Evolutionary conservation across 2,113 vertebrate species (phyloP).

Genomic region (Melanostigma gelatinosum): DNA sequence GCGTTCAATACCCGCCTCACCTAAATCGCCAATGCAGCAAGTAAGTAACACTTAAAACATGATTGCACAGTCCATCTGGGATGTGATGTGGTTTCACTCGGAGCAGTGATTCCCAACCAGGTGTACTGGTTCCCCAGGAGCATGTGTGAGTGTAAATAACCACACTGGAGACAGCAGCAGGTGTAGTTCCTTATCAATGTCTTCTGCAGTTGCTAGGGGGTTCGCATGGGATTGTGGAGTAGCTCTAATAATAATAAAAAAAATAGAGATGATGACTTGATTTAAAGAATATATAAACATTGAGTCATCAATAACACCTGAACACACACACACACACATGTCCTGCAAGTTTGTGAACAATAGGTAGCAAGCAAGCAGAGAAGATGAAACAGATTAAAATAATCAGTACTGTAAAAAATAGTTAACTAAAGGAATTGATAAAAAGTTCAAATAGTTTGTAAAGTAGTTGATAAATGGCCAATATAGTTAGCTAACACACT

Average conservation of each 20-base stretch:
- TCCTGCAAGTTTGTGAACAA: background rate
- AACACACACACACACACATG: background rate
- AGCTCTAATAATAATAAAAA: background rate
- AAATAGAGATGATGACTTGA: background rate
- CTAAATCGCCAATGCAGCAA: background rate
- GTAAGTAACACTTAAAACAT: slow-evolving; percentile 11
- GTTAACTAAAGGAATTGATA: no score
- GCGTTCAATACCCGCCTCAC: background rate
- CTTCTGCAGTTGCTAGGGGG: background rate
- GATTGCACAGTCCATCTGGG: slow-evolving; percentile 32
- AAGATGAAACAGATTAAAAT: background rate
- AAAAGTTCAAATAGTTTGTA: no score
- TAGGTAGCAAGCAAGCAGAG: background rate
- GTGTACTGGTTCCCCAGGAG: background rate
- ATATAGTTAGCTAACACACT: no score
- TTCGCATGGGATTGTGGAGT: background rate
- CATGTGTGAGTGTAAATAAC: background rate
- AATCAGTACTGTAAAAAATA: no score
- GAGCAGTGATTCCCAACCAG: slow-evolving; percentile 8
- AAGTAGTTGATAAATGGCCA: no score
- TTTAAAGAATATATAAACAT: background rate
- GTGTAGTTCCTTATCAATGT: background rate
- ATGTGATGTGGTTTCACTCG: slow-evolving; percentile 49
- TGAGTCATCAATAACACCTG: background rate
- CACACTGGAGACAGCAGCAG: background rate